Evolutionary conservation across 35 echinoderm and acorn worm genomes (phyloP), one percentile per base, ranked within the genome.

Genomic region (Lytechinus variegatus): DNA sequence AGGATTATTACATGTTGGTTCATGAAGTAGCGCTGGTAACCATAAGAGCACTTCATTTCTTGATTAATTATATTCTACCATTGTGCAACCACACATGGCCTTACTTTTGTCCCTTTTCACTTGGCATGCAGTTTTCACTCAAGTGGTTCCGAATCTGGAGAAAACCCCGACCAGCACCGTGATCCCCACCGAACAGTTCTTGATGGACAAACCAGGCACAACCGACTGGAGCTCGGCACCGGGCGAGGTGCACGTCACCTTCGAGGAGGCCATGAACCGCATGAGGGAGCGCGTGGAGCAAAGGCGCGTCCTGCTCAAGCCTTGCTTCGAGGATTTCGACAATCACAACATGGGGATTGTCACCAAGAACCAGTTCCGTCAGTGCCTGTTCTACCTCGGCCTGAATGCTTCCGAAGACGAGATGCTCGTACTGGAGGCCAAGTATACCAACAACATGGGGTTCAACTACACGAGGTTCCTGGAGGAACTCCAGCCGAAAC

Each of bases 321-420:
- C 98, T 3, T 98, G 97, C 93, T 99, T 98, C 92, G 91, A 98
- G 88, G 98, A 99, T 86, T 99, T 98, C 90, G 98, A 99, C 56
- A 96, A 92, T n/a, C 98, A 99, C 95, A 99, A 99, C 87, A 95
- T 96, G 55, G 98, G 98, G 28, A 96, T 96, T 10, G 97, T 99
- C 53, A 99, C 98, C 58, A 95, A 98, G 54, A 91, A 95, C 51
- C 98, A 99, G 94, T 99, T 99, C 93, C 90, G 98, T 12, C 98
- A 99, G 88, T 99, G 98, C 86, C 92, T 99, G 28, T 96, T 97
- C 6, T 99, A 97, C 89, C 93, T 99, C 33, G 96, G 97, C 9
- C 97, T 99, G 28, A 97, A 87, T 56, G 97, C 98, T 27, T 96
- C 96, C 0, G 97, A 97, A 33, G 91, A 89, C 4, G 98, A 99